Evolutionary conservation across 2,797 vertebrate species (phyloP).

Genomic region (Rhinoraja longicauda): DNA sequence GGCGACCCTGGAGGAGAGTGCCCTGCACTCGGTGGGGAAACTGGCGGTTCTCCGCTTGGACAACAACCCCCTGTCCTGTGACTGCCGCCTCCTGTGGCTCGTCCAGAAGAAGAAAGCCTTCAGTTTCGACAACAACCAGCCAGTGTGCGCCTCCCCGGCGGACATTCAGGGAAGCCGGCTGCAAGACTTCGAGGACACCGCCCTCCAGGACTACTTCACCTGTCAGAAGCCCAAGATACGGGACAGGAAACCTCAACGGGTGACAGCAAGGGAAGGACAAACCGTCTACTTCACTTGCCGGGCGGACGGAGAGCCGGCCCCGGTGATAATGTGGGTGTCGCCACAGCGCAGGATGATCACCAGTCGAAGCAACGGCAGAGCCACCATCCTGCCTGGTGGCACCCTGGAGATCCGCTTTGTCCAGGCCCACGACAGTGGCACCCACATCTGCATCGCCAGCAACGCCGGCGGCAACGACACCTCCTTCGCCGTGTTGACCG

Average conservation of each 20-base stretch:
- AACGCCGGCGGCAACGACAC: conserved; percentile 95
- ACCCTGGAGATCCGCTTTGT: conserved; percentile 82
- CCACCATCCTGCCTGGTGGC: conserved; percentile 76
- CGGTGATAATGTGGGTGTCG: conserved; percentile 87
- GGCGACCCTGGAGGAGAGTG: conserved; percentile 80
- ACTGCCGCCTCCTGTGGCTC: conserved; percentile 94
- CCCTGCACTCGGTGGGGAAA: conserved; percentile 88
- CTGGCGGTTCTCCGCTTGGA: conserved; percentile 86
- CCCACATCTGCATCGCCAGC: conserved; percentile 95
- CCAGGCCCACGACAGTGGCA: conserved; percentile 83
- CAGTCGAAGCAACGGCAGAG: conserved; percentile 69
- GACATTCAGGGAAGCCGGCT: conserved; percentile 83
- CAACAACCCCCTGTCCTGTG: conserved; percentile 85
- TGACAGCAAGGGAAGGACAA: conserved; percentile 75
- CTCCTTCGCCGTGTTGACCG: conserved; percentile 85
- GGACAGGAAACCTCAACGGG: conserved; percentile 83
- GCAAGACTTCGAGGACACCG: conserved; percentile 77
- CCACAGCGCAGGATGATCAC: conserved; percentile 84
- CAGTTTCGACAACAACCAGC: conserved; percentile 81
- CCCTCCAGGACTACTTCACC: conserved; percentile 91
- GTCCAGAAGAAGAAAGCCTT: conserved; percentile 89
- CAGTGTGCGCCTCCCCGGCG: conserved; percentile 73
- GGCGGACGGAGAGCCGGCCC: conserved; percentile 84
- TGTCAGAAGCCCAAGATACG: conserved; percentile 91
- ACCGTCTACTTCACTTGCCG: conserved; percentile 80